Evolutionary conservation across 1,140 invertebrate species (phyloP), one percentile per base, ranked within the genome.

Genomic region (Bombus vancouverensis): DNA sequence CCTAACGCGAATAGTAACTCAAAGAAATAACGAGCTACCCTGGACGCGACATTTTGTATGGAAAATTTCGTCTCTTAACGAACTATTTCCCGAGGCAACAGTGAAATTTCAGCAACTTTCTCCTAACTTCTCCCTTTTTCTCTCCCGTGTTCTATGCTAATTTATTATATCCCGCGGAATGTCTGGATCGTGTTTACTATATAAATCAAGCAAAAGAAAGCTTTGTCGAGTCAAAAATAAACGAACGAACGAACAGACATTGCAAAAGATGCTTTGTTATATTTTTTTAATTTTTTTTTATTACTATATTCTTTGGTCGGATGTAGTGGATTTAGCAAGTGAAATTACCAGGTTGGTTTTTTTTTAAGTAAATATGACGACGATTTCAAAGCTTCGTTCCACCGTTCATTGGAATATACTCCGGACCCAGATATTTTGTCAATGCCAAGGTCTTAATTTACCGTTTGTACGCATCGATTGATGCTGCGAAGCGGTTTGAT

Each of bases 401-500:
- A 25, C 3, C 34, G 8, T 28, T 28, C 1, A 10, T 18, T 28
- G 6, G 4, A n/a, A 39, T 18, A 42, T 28, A 42, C n/a, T 12
- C 18, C 34, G 13, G 34, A 80, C 44, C n/a, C 25, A 25, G 32
- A 37, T 39, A 53, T 25, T 68, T 44, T 22, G 22, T 25, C 77
- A 79, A 79, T 66, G 77, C 28, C 65, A 53, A 80, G 44, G 34
- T 68, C 18, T n/a, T 66, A 78, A 78, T 66, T 78, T 78, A 37
- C 39, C 28, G 15, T 77, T 77, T 77, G 34, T 42, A 66, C 37
- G 37, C n/a, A n/a, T 34, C 76, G 76, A 78, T 66, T 39, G 37
- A 77, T 77, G 57, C 28, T 15, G 9, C 18, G 59, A 32, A 15
- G 2, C 37, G 22, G 37, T 66, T 53, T 74, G 44, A 53, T 53